Evolutionary conservation across 2,888 invertebrate species (phyloP).

Genomic region (Drosophila macrospina): DNA sequence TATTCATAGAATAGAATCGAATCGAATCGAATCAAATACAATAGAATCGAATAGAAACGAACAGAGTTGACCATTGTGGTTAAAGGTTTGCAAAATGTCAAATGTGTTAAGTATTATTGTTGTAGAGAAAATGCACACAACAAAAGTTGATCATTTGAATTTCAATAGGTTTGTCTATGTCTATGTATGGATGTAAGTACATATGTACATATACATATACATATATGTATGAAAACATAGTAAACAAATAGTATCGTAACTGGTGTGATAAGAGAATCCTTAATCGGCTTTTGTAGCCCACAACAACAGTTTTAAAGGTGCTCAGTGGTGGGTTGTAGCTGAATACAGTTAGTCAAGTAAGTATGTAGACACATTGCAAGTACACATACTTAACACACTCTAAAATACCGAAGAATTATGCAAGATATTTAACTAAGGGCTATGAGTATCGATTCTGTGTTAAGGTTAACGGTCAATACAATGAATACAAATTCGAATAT

Average conservation of each 20-base stretch:
- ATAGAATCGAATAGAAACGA: slow-evolving; percentile 24
- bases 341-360: slow-evolving; percentile 18
- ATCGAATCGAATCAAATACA: background rate
- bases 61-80: slow-evolving; percentile 36
- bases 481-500: slow-evolving; percentile 1
- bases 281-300: slow-evolving; percentile 49
- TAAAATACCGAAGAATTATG: slow-evolving; percentile 48
- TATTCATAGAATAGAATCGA: background rate
- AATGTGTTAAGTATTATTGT: slow-evolving; percentile 34
- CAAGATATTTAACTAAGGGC: slow-evolving; percentile 32
- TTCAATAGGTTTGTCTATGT: slow-evolving; percentile 8
- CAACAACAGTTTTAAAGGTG: slow-evolving; percentile 51
- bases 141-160: slow-evolving; percentile 41
- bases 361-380: slow-evolving; percentile 13
- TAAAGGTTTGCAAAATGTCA: slow-evolving; percentile 33
- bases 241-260: slow-evolving; percentile 37
- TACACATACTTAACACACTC: slow-evolving; percentile 39
- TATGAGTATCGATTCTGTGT: slow-evolving; percentile 21
- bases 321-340: slow-evolving; percentile 67
- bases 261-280: slow-evolving; percentile 45
- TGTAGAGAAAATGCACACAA: slow-evolving; percentile 68
- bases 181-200: slow-evolving; percentile 14
- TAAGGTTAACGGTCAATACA: slow-evolving; percentile 9
- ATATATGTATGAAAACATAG: too few relatives aligned
- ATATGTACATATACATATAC: slow-evolving; percentile 14